Evolutionary conservation across 2,113 vertebrate species (phyloP).

Genomic region (Lampris megalopsis): DNA sequence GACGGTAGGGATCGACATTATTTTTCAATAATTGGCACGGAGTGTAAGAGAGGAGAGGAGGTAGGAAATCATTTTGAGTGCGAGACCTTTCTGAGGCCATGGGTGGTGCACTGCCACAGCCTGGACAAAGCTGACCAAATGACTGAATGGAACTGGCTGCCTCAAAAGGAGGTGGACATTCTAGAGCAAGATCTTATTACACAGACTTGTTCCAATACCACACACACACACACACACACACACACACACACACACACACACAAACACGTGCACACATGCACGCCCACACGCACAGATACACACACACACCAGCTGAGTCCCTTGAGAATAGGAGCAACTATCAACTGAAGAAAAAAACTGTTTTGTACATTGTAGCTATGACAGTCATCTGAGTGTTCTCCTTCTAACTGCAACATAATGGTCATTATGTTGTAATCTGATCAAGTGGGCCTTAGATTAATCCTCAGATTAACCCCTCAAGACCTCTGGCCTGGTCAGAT

Average conservation of each 20-base stretch:
- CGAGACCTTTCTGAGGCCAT: neutral
- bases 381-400: constrained; percentile 15
- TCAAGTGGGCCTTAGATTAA: constrained; percentile 64
- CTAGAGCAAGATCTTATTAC: constrained; percentile 41
- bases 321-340: constrained; percentile 10
- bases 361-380: neutral
- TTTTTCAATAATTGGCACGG: too few relatives aligned
- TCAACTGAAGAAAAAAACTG: constrained; percentile 17
- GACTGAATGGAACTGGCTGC: constrained; percentile 16
- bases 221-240: constrained; percentile 35
- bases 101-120: neutral
- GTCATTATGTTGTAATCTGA: constrained; percentile 30
- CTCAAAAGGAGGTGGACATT: constrained; percentile 17
- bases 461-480: constrained; percentile 71
- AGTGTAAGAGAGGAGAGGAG: too few relatives aligned
- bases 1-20: too few relatives aligned
- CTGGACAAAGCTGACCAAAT: constrained; percentile 18
- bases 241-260: constrained; percentile 29
- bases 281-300: neutral
- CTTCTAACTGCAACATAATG: constrained; percentile 19
- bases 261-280: too few relatives aligned
- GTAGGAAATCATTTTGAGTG: neutral
- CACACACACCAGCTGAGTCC: constrained; percentile 33
- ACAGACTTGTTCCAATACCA: constrained; percentile 16
- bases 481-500: constrained; percentile 47